Conservation (phyloP, 2,888 invertebrate species). For the Hypomecis punctinalis region DNA sequence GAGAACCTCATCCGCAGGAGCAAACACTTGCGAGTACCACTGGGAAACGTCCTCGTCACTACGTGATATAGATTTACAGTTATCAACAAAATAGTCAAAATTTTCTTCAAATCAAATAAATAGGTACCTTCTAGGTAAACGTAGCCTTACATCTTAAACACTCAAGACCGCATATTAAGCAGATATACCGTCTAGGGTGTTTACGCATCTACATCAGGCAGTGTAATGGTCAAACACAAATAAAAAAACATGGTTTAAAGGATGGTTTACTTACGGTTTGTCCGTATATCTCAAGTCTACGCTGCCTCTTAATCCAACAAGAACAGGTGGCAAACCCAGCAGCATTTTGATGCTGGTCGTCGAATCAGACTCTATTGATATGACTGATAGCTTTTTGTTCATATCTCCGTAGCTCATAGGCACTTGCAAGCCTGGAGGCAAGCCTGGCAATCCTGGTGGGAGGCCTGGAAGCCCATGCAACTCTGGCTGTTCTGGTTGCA, state of each 20-base stretch:
- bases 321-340: constrained; percentile 92
- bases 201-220: too few relatives aligned
- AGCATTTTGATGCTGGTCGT: constrained; percentile 92
- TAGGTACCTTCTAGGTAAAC: too few relatives aligned
- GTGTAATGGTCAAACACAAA: too few relatives aligned
- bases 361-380: constrained; percentile 90
- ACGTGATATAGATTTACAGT: too few relatives aligned
- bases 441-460: constrained; percentile 55
- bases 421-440: constrained; percentile 63
- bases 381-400: constrained; percentile 80
- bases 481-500: constrained; percentile 52
- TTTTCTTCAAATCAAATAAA: background rate
- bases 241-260: too few relatives aligned
- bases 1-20: constrained; percentile 93
- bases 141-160: too few relatives aligned
- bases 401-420: constrained; percentile 66
- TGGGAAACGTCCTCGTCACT: constrained; percentile 88
- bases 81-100: background rate
- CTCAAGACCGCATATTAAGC: too few relatives aligned
- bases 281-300: constrained; percentile 95
- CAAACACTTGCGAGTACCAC: constrained; percentile 94
- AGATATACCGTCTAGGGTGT: too few relatives aligned
- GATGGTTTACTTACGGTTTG: constrained; percentile 84
- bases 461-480: constrained; percentile 46
- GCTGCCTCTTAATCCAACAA: constrained; percentile 94